phyloP scores from a whole-genome alignment of 2,113 vertebrate genomes.

The Haemorhous mexicanus region DNA sequence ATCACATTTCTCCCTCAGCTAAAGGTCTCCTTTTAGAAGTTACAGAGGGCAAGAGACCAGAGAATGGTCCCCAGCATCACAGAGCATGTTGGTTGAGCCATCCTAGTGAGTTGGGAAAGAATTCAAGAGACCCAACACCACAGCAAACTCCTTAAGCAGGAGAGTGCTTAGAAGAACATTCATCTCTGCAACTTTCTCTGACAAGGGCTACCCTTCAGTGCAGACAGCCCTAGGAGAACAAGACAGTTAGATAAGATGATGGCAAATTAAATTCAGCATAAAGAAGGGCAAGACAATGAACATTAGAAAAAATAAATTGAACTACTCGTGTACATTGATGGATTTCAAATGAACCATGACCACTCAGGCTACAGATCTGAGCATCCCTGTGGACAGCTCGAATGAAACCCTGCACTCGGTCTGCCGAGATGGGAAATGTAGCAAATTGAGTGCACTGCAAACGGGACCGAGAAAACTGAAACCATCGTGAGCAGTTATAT shows the following conservation, averaged over 20 bases:
- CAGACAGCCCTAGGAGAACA: not conserved
- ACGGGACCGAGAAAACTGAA: not conserved
- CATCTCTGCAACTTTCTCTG: not conserved
- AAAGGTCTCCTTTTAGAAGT: not conserved
- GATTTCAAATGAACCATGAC: slow-evolving; percentile 17
- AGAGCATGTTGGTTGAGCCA: not conserved
- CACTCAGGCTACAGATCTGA: not conserved
- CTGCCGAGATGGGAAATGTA: not conserved
- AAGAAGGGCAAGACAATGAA: slow-evolving; percentile 17
- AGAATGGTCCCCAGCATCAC: not conserved
- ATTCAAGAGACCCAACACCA: not conserved
- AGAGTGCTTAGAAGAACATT: not conserved
- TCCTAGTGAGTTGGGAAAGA: not conserved
- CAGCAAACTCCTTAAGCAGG: not conserved
- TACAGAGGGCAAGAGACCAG: not conserved
- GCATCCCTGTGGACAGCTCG: not conserved
- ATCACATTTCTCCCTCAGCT: not conserved
- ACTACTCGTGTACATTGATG: not conserved
- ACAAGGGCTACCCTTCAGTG: not conserved
- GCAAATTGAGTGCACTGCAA: not conserved
- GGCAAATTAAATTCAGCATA: not conserved
- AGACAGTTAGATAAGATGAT: not conserved
- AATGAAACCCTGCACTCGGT: not conserved
- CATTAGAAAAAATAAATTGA: slow-evolving; percentile 19
- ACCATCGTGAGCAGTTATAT: rapidly evolving